Percentiles rank a stretch among this genome's conserved stretches.
phyloP scores from a whole-genome alignment of 2,113 vertebrate genomes.

The Axis porcinus region DNA sequence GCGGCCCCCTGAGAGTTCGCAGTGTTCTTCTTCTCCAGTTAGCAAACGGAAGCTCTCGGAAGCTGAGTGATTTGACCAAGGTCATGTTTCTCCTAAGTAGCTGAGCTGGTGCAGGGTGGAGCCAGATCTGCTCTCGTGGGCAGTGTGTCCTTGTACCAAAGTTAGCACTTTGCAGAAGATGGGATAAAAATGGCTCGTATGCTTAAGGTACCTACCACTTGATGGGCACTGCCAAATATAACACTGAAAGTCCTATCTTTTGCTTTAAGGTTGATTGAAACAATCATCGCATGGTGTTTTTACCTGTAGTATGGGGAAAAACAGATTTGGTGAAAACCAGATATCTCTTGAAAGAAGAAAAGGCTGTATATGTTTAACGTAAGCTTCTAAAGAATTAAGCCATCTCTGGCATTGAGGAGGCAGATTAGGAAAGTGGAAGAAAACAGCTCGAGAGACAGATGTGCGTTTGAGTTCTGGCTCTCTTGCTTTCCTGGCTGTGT shows the following conservation, averaged over 20 bases:
- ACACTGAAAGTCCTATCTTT: neutral
- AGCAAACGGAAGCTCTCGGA: neutral
- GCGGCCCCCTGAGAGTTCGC: neutral
- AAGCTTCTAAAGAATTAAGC: neutral
- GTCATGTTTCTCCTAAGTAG: neutral
- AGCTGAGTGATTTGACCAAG: neutral
- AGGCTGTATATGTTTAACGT: neutral
- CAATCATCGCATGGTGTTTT: neutral
- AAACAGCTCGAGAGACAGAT: neutral
- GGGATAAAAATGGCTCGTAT: neutral
- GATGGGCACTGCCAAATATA: neutral
- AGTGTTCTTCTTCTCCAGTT: neutral
- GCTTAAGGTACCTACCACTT: neutral
- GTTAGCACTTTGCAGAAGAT: neutral
- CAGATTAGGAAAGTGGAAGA: neutral
- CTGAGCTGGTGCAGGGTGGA: neutral
- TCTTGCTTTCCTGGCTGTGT: neutral
- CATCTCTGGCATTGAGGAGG: neutral
- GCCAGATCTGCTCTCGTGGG: neutral
- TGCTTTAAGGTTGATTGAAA: neutral
- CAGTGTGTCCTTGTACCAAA: neutral
- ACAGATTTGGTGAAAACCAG: neutral
- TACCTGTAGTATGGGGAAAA: accelerated
- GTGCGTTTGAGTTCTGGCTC: neutral
- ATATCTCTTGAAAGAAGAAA: neutral